phyloP scores from a whole-genome alignment of 2,888 invertebrate genomes.

The Papilio elwesi region DNA sequence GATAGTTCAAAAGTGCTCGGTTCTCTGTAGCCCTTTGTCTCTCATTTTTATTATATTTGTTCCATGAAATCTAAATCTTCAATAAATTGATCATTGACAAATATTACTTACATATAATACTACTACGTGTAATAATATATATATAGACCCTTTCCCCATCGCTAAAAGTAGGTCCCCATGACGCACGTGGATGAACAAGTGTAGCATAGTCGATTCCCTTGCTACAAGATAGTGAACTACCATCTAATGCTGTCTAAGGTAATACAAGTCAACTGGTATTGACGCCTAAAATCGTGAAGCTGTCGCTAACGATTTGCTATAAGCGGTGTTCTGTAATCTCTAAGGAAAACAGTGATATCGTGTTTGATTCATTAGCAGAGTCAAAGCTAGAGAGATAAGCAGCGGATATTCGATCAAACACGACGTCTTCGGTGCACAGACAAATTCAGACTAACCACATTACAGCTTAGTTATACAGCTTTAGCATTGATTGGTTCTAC shows the following conservation, averaged over 20 bases:
- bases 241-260: too few species aligned
- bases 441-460: slow-evolving; percentile 7
- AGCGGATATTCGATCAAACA: background rate
- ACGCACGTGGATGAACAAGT: too few species aligned
- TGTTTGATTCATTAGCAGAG: slow-evolving; percentile 14
- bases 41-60: background rate
- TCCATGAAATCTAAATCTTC: background rate
- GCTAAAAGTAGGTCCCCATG: too few species aligned
- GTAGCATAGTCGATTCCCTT: too few species aligned
- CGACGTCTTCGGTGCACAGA: background rate
- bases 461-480: too few species aligned
- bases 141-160: too few species aligned
- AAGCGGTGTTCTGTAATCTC: background rate
- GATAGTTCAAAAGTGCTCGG: background rate
- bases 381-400: slow-evolving; percentile 14
- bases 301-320: background rate
- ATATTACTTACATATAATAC: too few species aligned
- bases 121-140: too few species aligned
- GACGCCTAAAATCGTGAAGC: too few species aligned
- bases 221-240: too few species aligned
- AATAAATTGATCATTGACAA: too few species aligned
- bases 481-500: background rate
- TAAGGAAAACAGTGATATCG: background rate
- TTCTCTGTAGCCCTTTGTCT: background rate
- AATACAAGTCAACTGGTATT: too few species aligned